Evolutionary conservation across 2,113 vertebrate species (phyloP).

Genomic region (Brachionichthys hirsutus): DNA sequence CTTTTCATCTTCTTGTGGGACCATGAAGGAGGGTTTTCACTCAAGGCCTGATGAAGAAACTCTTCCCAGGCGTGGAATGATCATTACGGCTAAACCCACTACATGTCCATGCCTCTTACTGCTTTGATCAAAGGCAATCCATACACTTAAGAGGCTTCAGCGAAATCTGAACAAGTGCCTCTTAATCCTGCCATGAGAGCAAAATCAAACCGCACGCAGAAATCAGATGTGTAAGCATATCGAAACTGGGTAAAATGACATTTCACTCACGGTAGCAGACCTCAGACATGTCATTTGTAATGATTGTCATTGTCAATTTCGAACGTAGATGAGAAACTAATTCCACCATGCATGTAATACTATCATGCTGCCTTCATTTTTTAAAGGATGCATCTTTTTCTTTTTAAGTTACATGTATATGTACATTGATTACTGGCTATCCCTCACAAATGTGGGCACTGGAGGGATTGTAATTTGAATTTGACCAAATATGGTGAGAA

Average conservation of each 20-base stretch:
- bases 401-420: too few relatives aligned
- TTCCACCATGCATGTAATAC: too few relatives aligned
- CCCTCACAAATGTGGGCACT: too few relatives aligned
- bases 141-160: constrained; percentile 46
- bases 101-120: constrained; percentile 30
- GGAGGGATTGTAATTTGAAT: too few relatives aligned
- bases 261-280: not conserved
- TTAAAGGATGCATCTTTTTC: too few relatives aligned
- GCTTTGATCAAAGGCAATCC: constrained; percentile 68
- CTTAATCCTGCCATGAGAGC: constrained; percentile 60
- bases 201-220: constrained; percentile 27
- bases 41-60: constrained; percentile 33
- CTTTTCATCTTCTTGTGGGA: constrained; percentile 11
- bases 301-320: too few relatives aligned
- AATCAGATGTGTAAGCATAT: not conserved
- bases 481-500: too few relatives aligned
- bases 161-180: constrained; percentile 61
- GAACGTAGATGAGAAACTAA: too few relatives aligned
- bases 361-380: too few relatives aligned
- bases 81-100: constrained; percentile 46
- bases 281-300: too few relatives aligned
- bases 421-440: too few relatives aligned
- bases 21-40: not conserved
- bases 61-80: constrained; percentile 42
- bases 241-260: not conserved